A percentile compares a stretch with the other conserved stretches of the same genome.
Evolutionary conservation across 2,797 vertebrate species (phyloP).

Genomic region (Tapera naevia): DNA sequence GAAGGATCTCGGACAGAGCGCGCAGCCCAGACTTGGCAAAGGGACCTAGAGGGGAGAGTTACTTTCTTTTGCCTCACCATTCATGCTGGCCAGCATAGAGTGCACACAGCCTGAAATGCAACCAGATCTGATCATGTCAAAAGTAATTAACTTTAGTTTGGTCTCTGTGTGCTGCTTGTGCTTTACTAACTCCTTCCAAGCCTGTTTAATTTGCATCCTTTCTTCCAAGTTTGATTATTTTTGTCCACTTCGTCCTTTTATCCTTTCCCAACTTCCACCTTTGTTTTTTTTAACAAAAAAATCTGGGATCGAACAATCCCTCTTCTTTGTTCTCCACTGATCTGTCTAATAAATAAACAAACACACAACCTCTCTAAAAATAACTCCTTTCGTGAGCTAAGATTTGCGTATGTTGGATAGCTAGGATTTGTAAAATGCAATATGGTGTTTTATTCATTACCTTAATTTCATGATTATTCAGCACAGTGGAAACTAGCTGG

Average conservation of each 20-base stretch:
- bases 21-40: conserved; percentile 49
- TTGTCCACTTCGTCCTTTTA: neutral
- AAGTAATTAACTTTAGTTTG: conserved; percentile 69
- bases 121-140: conserved; percentile 61
- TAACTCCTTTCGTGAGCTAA: neutral
- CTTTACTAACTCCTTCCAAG: conserved; percentile 29
- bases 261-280: neutral
- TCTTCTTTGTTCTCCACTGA: neutral
- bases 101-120: neutral
- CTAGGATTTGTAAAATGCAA: neutral
- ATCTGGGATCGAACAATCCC: neutral
- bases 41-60: conserved; percentile 64
- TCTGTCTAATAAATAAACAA: neutral
- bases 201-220: conserved; percentile 48
- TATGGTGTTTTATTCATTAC: neutral
- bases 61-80: conserved; percentile 66
- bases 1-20: conserved; percentile 63
- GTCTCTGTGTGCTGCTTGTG: neutral
- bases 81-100: neutral
- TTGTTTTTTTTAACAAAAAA: neutral
- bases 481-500: neutral
- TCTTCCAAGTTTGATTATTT: conserved; percentile 12
- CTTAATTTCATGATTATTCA: neutral
- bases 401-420: neutral
- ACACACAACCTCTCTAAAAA: neutral